Base-by-base conservation (phyloP, 2,797 vertebrate genomes). In the Anolis apletophallus region DNA sequence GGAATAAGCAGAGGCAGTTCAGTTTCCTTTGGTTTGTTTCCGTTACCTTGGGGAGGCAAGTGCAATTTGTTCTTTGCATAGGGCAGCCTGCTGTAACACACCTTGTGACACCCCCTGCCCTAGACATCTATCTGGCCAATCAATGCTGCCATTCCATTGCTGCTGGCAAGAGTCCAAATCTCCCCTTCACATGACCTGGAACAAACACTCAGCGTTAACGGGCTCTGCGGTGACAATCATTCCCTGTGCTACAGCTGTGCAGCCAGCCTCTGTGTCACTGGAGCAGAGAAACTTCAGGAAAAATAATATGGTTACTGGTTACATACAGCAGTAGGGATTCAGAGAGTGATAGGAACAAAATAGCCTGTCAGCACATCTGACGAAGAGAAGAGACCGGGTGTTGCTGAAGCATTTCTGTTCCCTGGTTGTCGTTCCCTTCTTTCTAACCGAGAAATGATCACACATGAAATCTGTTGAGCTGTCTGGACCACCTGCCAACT, bases 331-430 rank as follows among this genome's bases (percentile, higher is more conserved):
- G 14, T 3, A 61, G 75, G 52, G 67, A 87, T 83, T 50, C 81
- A 84, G 81, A 88, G 84, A 85, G 17, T 7, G 21, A 88, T 84
- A 46, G 54, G 83, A 89, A 89, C 17, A 40, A 93, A 46, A 11
- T 88, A 64, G 50, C 86, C 54, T 71, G 67, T 80, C 77, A 76
- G 32, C 54, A 46, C 8, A 34, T 19, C 68, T 72, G 34, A 90
- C 74, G 82, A 23, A 17, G 83, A 34, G 86, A 80, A 17, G 83
- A 34, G 86, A 80, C 36, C 26, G 34, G 90, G 73, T 78, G 71
- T 32, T 5, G 81, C 32, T 90, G 26, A 87, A 92, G 59, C 19
- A 34, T 1, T 5, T 81, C 52, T 17, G 10, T 80, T 87, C 52
- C 46, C 3, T 21, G 29, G 52, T 78, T n/a, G 0, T 0, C 0